phyloP scores from a whole-genome alignment of 2,888 invertebrate species.

The Microctonus hyperodae region DNA sequence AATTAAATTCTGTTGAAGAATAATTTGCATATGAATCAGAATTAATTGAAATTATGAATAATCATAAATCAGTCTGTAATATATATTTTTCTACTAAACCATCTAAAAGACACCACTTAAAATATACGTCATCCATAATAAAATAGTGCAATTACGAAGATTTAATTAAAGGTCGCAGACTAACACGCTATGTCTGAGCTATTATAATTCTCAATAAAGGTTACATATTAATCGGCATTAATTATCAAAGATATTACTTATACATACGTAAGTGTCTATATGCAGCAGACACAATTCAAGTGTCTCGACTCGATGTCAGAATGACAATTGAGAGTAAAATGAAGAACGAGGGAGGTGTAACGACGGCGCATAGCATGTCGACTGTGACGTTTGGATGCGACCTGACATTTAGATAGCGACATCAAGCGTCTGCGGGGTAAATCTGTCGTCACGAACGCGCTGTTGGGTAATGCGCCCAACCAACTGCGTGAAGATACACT shows the following conservation, averaged over 20 bases:
- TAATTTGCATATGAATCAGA: no score
- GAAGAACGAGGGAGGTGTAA: no score
- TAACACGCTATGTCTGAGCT: neutral
- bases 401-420: slow-evolving; percentile 60
- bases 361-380: slow-evolving; percentile 40
- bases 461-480: slow-evolving; percentile 36
- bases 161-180: neutral
- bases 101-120: neutral
- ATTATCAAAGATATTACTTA: neutral
- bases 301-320: neutral
- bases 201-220: slow-evolving; percentile 5
- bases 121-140: neutral
- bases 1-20: no score
- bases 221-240: slow-evolving; percentile 15
- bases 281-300: neutral
- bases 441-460: slow-evolving; percentile 52
- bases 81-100: no score
- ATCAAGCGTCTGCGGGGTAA: slow-evolving; percentile 59
- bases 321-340: neutral
- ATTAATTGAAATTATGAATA: no score
- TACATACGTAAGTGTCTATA: neutral
- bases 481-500: slow-evolving; percentile 27
- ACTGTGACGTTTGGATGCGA: slow-evolving; percentile 52
- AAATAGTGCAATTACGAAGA: neutral
- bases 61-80: no score